Evolutionary conservation across 2,797 vertebrate genomes (phyloP).

Genomic region (Myiotriccus ornatus): DNA sequence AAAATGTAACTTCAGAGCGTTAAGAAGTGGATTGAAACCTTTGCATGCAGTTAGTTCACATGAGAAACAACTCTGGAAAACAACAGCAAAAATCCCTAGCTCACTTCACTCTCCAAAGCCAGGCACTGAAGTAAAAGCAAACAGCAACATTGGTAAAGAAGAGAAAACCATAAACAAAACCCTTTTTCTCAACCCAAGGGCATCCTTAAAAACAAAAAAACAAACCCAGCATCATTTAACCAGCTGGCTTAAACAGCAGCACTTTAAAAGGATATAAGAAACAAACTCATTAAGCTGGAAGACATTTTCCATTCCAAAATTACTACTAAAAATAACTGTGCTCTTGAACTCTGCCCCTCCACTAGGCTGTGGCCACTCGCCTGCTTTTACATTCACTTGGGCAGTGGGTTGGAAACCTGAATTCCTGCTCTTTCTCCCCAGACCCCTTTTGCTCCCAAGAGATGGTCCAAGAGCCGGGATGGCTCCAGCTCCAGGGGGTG

Average conservation of each 20-base stretch:
- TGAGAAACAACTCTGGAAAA: background rate
- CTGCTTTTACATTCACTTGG: background rate
- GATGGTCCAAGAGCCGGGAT: background rate
- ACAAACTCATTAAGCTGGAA: slow-evolving; percentile 54
- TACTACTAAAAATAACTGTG: slow-evolving; percentile 42
- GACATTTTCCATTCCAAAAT: slow-evolving; percentile 62
- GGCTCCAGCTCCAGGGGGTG: background rate
- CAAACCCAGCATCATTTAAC: background rate
- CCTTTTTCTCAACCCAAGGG: background rate
- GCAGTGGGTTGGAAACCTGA: background rate
- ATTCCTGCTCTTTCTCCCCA: background rate
- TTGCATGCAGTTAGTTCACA: background rate
- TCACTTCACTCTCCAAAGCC: background rate
- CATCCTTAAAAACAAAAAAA: background rate
- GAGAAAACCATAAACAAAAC: background rate
- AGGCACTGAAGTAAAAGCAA: background rate
- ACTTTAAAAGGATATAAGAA: slow-evolving; percentile 49
- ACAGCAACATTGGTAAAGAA: background rate
- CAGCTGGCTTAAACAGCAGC: slow-evolving; percentile 29
- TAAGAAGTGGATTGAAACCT: background rate
- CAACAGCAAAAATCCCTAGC: background rate
- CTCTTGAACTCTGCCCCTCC: slow-evolving; percentile 42
- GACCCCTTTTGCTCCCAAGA: background rate
- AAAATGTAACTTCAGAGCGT: background rate
- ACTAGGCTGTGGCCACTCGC: background rate